Evolutionary conservation across 2,797 vertebrate genomes (phyloP), one percentile per base, ranked within the genome.

Genomic region (Gymnocypris eckloni): DNA sequence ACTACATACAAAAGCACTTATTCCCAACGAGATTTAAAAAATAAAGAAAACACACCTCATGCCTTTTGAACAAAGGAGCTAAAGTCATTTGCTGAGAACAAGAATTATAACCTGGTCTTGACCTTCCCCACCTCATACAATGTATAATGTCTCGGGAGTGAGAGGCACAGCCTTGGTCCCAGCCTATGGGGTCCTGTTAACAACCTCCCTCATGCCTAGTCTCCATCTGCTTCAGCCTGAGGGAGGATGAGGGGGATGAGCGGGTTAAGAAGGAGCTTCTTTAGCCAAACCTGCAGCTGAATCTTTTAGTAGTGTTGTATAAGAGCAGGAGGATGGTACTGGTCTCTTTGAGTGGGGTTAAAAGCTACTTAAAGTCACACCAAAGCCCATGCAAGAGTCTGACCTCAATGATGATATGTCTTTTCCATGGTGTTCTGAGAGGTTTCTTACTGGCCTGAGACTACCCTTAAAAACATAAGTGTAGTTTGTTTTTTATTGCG

Each of bases 151-250:
- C 66, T 37, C 50, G 25, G 52, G n/a, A 79, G 72, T n/a, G 59
- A 77, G 45, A 43, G 64, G 13, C n/a, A 45, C 75, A 84, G 56
- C 61, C 33, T 37, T 84, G 61, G 28, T 66, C 45, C 9, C 56
- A 45, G 56, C 61, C 72, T 43, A 84, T 77, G 41, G 64, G 76
- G 83, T 85, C 66, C 66, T 13, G 15, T 59, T 45, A 71, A 59
- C 52, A 73, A 25, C 76, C 52, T 43, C 83, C 76, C 66, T 48
- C 28, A 73, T 52, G 18, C 50, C 12, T 71, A 71, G 37, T 22
- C 28, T 75, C 84, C 84, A 86, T 81, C 69, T 86, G 84, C 78
- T 81, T 81, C 15, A 48, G 66, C 45, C 25, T 66, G 43, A 80
- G 22, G 78, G 78, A 59, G 54, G 78, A 61, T 4, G 28, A 69